phyloP scores from a whole-genome alignment of 35 echinoderm and acorn worm species.

The Amphiura filiformis region DNA sequence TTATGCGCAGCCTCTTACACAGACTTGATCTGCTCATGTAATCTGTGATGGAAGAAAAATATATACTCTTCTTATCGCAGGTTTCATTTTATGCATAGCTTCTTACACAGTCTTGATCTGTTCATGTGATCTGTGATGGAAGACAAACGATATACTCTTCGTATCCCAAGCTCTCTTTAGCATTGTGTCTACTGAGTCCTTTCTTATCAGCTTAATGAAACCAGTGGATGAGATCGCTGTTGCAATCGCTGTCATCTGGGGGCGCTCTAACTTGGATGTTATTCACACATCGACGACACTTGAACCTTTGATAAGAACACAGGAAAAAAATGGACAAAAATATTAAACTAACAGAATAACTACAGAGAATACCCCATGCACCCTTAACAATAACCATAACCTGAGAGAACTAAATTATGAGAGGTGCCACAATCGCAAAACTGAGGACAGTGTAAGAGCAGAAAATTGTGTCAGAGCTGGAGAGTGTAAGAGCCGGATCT shows the following conservation, averaged over 20 bases:
- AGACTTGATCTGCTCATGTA: no score
- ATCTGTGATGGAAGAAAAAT: no score
- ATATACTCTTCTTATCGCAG: no score
- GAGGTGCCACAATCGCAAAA: background rate
- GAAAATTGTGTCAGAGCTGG: no score
- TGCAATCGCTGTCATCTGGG: slow-evolving; percentile 64
- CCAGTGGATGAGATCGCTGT: slow-evolving; percentile 85
- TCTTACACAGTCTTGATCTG: slow-evolving; percentile 91
- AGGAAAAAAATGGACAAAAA: background rate
- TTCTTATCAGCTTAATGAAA: slow-evolving; percentile 80
- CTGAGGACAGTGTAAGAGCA: no score
- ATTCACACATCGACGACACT: slow-evolving; percentile 89
- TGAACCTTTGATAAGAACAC: slow-evolving; percentile 49
- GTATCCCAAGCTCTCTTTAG: slow-evolving; percentile 65
- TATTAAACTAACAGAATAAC: background rate
- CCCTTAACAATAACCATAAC: background rate
- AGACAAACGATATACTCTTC: slow-evolving; percentile 75
- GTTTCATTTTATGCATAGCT: no score
- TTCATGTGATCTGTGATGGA: slow-evolving; percentile 93
- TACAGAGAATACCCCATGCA: no score
- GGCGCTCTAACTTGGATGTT: slow-evolving; percentile 87
- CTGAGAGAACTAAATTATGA: background rate
- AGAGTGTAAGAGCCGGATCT: no score
- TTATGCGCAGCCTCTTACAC: no score
- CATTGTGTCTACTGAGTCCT: slow-evolving; percentile 53